Conservation (phyloP, 2,113 vertebrate species). For the Muscicapa adusta region DNA sequence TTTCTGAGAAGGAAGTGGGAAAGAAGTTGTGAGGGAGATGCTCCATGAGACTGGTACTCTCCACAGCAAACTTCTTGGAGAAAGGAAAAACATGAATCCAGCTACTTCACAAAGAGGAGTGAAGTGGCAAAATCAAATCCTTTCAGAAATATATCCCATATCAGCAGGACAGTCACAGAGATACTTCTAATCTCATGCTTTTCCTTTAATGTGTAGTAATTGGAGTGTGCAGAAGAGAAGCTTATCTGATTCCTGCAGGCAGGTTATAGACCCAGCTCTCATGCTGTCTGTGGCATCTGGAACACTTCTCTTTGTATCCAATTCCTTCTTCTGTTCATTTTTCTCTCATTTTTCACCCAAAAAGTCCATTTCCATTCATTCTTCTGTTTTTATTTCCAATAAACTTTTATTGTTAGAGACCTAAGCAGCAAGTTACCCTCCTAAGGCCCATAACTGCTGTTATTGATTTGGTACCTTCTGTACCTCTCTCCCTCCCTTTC, state of each 20-base stretch:
- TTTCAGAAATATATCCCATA: background rate
- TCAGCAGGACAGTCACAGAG: background rate
- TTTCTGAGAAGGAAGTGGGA: background rate
- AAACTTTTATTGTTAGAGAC: background rate
- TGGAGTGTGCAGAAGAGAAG: background rate
- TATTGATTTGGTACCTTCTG: background rate
- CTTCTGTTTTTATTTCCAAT: background rate
- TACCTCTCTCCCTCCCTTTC: background rate
- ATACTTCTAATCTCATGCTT: background rate
- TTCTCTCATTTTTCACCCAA: fast-evolving
- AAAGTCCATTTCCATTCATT: background rate
- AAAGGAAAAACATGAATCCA: background rate
- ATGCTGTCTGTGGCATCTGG: background rate
- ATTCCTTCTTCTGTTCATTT: background rate
- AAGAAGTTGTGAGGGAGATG: background rate
- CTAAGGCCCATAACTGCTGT: background rate
- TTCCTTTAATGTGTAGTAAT: background rate
- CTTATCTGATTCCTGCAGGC: conserved; percentile 13
- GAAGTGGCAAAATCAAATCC: background rate
- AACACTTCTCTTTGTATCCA: background rate
- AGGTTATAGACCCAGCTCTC: background rate
- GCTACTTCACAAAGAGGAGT: background rate
- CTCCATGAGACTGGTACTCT: background rate
- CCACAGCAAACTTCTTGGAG: background rate
- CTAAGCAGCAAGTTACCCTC: background rate